Evolutionary conservation across 1,140 invertebrate genomes (phyloP).

Genomic region (Popillia japonica): DNA sequence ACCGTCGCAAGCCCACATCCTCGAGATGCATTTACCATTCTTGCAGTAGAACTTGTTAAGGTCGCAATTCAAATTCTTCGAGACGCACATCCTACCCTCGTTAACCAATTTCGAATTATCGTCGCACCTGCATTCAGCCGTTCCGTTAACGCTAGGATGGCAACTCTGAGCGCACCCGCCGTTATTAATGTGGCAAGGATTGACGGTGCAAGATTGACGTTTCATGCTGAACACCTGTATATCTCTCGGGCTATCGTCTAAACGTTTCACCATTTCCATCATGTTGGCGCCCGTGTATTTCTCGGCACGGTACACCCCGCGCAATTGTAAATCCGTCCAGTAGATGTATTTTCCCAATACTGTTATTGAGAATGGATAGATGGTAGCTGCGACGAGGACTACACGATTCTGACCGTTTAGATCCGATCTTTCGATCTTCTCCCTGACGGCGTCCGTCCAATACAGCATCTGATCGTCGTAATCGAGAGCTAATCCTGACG

Average conservation of each 20-base stretch:
- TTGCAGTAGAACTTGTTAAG: slow-evolving; percentile 90
- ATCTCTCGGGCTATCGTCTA: slow-evolving; percentile 90
- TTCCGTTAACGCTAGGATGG: slow-evolving; percentile 85
- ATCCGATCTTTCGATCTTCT: slow-evolving; percentile 95
- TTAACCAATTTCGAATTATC: slow-evolving; percentile 88
- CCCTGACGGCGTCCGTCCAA: slow-evolving; percentile 96
- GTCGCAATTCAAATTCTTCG: slow-evolving; percentile 89
- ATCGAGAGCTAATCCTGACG: slow-evolving; percentile 95
- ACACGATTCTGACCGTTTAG: slow-evolving; percentile 83
- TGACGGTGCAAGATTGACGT: slow-evolving; percentile 81
- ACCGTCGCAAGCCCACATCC: slow-evolving; percentile 96
- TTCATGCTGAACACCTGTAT: slow-evolving; percentile 87
- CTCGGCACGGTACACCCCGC: slow-evolving; percentile 94
- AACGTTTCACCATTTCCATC: slow-evolving; percentile 90
- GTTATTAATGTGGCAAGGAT: slow-evolving; percentile 91
- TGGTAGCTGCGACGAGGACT: slow-evolving; percentile 86
- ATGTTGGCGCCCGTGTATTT: slow-evolving; percentile 96
- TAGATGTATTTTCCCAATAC: slow-evolving; percentile 93
- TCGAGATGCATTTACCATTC: slow-evolving; percentile 93
- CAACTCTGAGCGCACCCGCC: slow-evolving; percentile 96
- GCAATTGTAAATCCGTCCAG: slow-evolving; percentile 95
- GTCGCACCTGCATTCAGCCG: slow-evolving; percentile 87
- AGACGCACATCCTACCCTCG: slow-evolving; percentile 89
- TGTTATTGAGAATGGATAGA: slow-evolving; percentile 96
- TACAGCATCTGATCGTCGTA: slow-evolving; percentile 95